Evolutionary conservation across 1,140 invertebrate species (phyloP).

Genomic region (Drosophila murphyi): DNA sequence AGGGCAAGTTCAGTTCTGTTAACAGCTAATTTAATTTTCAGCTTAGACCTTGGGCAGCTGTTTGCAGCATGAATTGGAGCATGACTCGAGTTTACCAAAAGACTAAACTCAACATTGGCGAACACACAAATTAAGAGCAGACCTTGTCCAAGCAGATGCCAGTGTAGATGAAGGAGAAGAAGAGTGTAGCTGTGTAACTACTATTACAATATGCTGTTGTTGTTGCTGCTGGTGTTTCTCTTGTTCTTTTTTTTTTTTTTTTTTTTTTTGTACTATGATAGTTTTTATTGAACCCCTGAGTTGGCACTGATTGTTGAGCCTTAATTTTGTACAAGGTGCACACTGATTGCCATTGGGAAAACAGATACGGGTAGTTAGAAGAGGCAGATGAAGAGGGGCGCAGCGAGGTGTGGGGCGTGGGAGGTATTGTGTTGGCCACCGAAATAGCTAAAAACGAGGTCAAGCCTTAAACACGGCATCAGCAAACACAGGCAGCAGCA

Average conservation of each 20-base stretch:
- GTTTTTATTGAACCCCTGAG: neutral
- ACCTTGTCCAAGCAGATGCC: slow-evolving; percentile 19
- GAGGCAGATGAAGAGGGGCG: neutral
- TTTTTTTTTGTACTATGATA: neutral
- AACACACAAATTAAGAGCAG: slow-evolving; percentile 40
- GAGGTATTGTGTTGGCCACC: too few relatives aligned
- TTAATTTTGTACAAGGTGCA: slow-evolving; percentile 28
- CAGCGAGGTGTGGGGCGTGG: neutral
- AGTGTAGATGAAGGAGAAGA: neutral
- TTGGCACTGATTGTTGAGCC: slow-evolving; percentile 43
- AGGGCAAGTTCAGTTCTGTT: slow-evolving; percentile 5
- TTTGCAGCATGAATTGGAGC: slow-evolving; percentile 31
- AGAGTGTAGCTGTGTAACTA: slow-evolving; percentile 16
- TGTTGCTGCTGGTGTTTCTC: slow-evolving; percentile 17
- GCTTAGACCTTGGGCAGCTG: slow-evolving; percentile 1
- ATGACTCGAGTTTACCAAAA: slow-evolving; percentile 2
- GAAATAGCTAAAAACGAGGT: slow-evolving; percentile 31
- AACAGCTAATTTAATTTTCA: slow-evolving; percentile 67
- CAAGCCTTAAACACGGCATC: slow-evolving; percentile 11
- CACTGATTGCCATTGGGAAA: slow-evolving; percentile 42
- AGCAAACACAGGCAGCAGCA: slow-evolving; percentile 21
- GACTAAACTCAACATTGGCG: slow-evolving; percentile 37
- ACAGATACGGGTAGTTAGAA: neutral
- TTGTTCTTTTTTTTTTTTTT: neutral
- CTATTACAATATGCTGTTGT: slow-evolving; percentile 21